Percentiles rank a stretch among this genome's conserved stretches.
Conservation (phyloP, 2,797 vertebrate genomes). For the Pseudotriccus pelzelni region DNA sequence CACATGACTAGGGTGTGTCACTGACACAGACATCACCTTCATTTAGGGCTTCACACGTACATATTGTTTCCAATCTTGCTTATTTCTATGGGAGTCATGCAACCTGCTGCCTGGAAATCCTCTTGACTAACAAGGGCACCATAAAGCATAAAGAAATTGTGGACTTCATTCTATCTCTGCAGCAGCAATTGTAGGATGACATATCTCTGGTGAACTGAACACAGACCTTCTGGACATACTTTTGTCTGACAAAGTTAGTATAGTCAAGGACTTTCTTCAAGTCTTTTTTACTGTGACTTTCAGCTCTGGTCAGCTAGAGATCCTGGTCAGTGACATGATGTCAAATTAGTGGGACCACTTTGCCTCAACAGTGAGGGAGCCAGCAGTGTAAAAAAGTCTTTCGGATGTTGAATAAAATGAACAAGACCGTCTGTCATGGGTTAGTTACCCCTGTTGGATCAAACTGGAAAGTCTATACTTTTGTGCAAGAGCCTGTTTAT, state of each 20-base stretch:
- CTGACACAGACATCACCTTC: background rate
- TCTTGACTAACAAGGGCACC: background rate
- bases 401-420: background rate
- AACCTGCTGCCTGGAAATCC: background rate
- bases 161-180: background rate
- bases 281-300: background rate
- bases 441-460: background rate
- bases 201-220: background rate
- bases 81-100: background rate
- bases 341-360: background rate
- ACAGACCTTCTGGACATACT: background rate
- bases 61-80: background rate
- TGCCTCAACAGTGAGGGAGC: background rate
- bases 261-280: background rate
- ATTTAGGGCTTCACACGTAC: background rate
- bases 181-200: background rate
- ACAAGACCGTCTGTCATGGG: background rate
- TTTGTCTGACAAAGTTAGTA: background rate
- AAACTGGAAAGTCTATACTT: background rate
- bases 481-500: background rate
- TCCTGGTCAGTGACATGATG: background rate
- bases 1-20: fast-evolving
- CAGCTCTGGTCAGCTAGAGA: background rate
- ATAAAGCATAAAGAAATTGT: background rate
- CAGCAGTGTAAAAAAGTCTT: background rate